These are phyloP conservation scores for Stenichneumon culpator DNA, from an alignment of 2,888 invertebrate genomes.

Conservation along the genomic window DNA sequence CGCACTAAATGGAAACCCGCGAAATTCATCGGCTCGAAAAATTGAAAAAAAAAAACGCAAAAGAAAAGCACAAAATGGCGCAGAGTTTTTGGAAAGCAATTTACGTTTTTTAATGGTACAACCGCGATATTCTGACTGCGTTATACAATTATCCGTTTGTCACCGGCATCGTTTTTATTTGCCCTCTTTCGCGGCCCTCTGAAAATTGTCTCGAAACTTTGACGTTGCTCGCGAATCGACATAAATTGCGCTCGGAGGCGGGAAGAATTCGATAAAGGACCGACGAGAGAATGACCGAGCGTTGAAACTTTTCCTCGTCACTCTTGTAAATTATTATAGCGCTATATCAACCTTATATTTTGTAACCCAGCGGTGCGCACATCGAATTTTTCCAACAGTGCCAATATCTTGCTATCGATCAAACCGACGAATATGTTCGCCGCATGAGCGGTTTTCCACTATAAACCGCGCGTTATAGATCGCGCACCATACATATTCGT, in stretches of 20 bases:
- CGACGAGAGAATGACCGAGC: background rate
- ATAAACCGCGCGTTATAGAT: conserved; percentile 3
- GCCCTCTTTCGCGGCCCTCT: background rate
- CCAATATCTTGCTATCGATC: conserved; percentile 36
- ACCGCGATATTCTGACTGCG: background rate
- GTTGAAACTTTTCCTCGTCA: conserved; percentile 25
- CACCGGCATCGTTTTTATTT: background rate
- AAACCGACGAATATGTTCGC: conserved; percentile 20
- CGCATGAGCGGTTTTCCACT: no score
- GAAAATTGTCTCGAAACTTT: conserved; percentile 7
- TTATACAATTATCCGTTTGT: background rate
- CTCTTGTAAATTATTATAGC: background rate
- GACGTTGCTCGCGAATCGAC: conserved; percentile 25
- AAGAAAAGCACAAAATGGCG: background rate
- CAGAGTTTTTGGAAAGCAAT: background rate
- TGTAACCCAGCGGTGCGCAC: background rate
- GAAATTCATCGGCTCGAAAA: background rate
- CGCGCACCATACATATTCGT: background rate
- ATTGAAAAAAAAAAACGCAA: background rate
- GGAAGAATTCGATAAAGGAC: background rate
- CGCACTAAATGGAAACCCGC: background rate
- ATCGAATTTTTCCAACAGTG: conserved; percentile 12
- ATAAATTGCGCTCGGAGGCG: background rate
- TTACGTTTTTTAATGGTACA: background rate
- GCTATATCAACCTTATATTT: background rate